These are phyloP conservation scores for Crotalus adamanteus DNA, from an alignment of 2,797 vertebrate genomes.

Conservation along the genomic window DNA sequence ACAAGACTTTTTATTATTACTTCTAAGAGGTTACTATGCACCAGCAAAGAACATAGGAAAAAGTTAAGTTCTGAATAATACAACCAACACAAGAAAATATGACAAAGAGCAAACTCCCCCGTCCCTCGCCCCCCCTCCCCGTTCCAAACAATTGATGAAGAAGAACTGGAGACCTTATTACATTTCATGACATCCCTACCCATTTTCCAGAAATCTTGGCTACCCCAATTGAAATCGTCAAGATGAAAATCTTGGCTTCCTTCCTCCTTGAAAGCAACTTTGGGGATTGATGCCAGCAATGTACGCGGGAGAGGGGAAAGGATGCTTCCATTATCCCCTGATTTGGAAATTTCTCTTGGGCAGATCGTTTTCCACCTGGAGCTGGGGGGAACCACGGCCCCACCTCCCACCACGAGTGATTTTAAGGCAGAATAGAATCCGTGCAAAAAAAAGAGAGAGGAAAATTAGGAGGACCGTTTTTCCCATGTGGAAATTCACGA, in stretches of 20 bases:
- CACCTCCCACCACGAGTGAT: neutral
- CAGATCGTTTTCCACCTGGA: neutral
- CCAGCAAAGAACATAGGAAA: neutral
- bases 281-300: neutral
- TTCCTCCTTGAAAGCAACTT: neutral
- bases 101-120: neutral
- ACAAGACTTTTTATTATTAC: neutral
- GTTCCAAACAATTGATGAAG: neutral
- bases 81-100: neutral
- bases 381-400: neutral
- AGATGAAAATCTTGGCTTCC: neutral
- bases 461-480: neutral
- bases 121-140: rapidly evolving
- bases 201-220: neutral
- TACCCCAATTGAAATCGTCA: neutral
- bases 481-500: neutral
- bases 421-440: neutral
- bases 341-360: neutral
- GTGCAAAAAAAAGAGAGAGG: neutral
- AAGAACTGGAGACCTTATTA: neutral
- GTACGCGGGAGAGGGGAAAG: neutral
- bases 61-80: neutral
- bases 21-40: neutral
- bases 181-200: neutral
- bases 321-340: neutral